Evolutionary conservation across 2,797 vertebrate genomes (phyloP).

Genomic region (Liparis tanakae): DNA sequence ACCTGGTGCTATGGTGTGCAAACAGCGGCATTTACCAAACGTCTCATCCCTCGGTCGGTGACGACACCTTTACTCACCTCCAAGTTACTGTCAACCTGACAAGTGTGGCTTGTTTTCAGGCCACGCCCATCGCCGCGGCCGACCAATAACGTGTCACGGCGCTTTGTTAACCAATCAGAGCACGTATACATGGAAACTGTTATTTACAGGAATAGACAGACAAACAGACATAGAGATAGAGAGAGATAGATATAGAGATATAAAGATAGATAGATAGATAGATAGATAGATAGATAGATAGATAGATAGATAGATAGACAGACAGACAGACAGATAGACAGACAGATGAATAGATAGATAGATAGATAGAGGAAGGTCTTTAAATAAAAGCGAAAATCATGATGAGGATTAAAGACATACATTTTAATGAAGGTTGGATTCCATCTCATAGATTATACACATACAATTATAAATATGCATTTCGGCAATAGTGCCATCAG

Average conservation of each 20-base stretch:
- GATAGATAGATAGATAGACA: not conserved
- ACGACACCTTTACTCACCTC: not conserved
- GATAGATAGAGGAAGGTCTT: not conserved
- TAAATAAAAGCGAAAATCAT: not conserved
- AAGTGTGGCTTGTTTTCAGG: accelerated
- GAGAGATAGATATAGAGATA: conserved; percentile 1
- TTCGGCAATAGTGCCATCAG: conserved; percentile 3
- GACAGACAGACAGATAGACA: conserved; percentile 18
- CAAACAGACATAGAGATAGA: not conserved
- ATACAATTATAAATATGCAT: conserved; percentile 19
- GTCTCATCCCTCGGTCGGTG: not conserved
- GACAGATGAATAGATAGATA: conserved; percentile 6
- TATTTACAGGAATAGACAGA: not conserved
- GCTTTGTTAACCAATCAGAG: conserved; percentile 30
- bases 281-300: not conserved
- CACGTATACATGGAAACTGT: not conserved
- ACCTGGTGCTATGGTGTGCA: conserved; percentile 2
- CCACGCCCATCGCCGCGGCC: conserved; percentile 29
- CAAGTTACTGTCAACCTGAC: not conserved
- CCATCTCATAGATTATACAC: conserved; percentile 1
- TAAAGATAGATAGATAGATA: conserved; percentile 8
- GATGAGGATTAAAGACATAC: not conserved
- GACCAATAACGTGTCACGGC: conserved; percentile 37
- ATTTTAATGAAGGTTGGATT: conserved; percentile 22
- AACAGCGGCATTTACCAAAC: not conserved